These are phyloP conservation scores for Tenthredo distinguenda DNA, from an alignment of 2,888 invertebrate species.

Conservation along the genomic window DNA sequence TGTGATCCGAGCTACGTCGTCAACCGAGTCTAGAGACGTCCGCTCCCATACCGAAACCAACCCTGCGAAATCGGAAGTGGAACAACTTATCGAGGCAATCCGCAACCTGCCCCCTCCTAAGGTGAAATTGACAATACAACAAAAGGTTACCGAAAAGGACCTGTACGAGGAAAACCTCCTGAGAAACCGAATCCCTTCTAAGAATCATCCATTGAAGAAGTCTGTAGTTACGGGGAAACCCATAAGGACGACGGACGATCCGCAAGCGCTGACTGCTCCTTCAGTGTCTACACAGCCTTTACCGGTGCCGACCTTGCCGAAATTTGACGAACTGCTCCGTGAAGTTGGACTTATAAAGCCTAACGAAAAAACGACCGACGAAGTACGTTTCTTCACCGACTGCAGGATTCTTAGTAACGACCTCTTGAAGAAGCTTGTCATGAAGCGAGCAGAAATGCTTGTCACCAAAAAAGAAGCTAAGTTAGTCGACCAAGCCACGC, in stretches of 20 bases:
- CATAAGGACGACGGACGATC: background rate
- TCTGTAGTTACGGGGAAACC: background rate
- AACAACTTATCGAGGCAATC: conserved; percentile 5
- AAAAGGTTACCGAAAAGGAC: background rate
- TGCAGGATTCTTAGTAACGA: conserved; percentile 39
- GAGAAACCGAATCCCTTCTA: background rate
- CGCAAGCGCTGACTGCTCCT: background rate
- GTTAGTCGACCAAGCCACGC: conserved; percentile 25
- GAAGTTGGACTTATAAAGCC: background rate
- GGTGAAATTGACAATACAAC: background rate
- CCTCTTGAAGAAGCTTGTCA: conserved; percentile 26
- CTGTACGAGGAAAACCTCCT: background rate
- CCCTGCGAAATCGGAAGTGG: background rate
- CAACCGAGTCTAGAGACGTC: too few species aligned
- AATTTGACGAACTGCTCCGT: background rate
- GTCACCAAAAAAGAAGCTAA: background rate
- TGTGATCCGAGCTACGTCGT: too few species aligned
- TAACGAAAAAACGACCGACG: background rate
- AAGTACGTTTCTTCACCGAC: background rate
- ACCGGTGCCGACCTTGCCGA: background rate
- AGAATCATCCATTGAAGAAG: background rate
- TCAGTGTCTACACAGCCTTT: background rate
- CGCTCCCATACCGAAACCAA: too few species aligned
- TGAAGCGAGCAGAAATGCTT: conserved; percentile 41
- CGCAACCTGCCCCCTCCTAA: conserved; percentile 20